A percentile compares a stretch with the other conserved stretches of the same genome.
Evolutionary conservation across 2,888 invertebrate genomes (phyloP).

Genomic region (Odiellus spinosus): DNA sequence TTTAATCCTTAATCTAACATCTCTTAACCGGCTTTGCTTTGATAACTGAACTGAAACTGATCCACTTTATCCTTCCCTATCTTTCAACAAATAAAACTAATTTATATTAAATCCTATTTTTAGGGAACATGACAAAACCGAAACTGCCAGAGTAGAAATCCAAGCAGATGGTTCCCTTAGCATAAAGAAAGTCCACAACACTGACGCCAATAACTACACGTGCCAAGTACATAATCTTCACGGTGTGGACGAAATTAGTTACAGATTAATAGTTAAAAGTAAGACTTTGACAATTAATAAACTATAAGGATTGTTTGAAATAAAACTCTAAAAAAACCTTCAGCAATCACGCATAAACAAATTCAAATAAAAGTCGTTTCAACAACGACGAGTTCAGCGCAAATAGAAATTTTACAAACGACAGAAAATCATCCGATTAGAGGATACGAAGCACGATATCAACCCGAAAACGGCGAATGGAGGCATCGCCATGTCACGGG

Average conservation of each 20-base stretch:
- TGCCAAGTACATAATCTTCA: slow-evolving; percentile 84
- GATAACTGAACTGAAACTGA: too few species aligned
- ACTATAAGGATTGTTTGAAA: too few species aligned
- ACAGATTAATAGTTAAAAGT: slow-evolving; percentile 33
- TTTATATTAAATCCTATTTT: too few species aligned
- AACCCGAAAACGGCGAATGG: slow-evolving; percentile 50
- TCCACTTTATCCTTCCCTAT: too few species aligned
- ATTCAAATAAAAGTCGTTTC: slow-evolving; percentile 16
- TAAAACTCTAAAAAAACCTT: too few species aligned
- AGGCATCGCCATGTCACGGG: slow-evolving; percentile 45
- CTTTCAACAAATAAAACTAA: too few species aligned
- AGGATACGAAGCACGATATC: slow-evolving; percentile 57
- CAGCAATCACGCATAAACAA: too few species aligned
- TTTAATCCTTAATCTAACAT: too few species aligned
- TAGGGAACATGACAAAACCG: not conserved
- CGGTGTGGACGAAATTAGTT: slow-evolving; percentile 80
- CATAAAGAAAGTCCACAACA: slow-evolving; percentile 11
- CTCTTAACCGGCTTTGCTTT: too few species aligned
- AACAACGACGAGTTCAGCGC: slow-evolving; percentile 18
- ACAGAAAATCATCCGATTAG: not conserved
- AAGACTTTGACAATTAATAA: not conserved
- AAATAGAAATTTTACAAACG: slow-evolving; percentile 10
- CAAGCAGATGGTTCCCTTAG: slow-evolving; percentile 12
- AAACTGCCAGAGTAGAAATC: slow-evolving; percentile 9
- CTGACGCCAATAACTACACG: slow-evolving; percentile 84